Percentiles rank a stretch among this genome's conserved stretches.
phyloP scores from a whole-genome alignment of 1,140 invertebrate genomes.

The Phymastichus coffea region DNA sequence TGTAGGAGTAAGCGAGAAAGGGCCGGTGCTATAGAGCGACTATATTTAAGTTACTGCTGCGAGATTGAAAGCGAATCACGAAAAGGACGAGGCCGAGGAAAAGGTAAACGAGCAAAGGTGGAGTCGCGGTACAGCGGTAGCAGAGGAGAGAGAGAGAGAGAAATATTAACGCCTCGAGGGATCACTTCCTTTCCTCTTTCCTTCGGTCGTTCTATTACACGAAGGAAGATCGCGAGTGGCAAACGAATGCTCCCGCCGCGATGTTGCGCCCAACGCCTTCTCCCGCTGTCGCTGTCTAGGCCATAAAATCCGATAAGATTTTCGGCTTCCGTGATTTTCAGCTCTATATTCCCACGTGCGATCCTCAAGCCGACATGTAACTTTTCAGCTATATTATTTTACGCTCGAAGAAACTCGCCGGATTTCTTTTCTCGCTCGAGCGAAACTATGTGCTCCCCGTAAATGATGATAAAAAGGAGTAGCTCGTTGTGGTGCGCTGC shows the following conservation, averaged over 20 bases:
- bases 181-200: not conserved
- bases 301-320: slow-evolving; percentile 1
- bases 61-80: not conserved
- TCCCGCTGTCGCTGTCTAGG: not conserved
- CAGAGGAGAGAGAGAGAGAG: slow-evolving; percentile 12
- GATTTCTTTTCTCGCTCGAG: no score
- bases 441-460: no score
- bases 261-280: not conserved
- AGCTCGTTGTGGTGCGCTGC: no score
- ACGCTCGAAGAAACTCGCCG: no score
- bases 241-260: slow-evolving; percentile 8
- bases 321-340: no score
- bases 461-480: no score
- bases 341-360: no score
- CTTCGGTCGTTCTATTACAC: slow-evolving; percentile 5
- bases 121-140: not conserved
- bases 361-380: no score
- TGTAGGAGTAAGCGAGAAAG: no score
- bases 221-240: not conserved
- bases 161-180: slow-evolving; percentile 13
- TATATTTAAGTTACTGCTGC: no score
- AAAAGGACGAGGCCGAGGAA: not conserved
- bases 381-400: no score
- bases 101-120: not conserved
- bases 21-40: no score